Conservation (phyloP, 2,113 vertebrate genomes). For the Delphinus delphis region DNA sequence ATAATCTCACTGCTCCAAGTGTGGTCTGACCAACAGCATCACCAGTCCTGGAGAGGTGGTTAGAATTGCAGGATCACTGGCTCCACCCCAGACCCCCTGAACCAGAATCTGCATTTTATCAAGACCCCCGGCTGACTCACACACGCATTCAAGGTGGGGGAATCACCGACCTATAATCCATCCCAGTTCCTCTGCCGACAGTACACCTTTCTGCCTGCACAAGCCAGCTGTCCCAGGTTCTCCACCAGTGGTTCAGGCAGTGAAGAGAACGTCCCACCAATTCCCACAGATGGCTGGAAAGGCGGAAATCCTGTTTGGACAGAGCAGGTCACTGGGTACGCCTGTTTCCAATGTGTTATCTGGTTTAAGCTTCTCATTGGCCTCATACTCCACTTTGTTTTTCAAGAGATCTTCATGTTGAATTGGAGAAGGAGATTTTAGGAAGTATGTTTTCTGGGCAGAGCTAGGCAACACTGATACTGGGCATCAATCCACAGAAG, state of each 20-base stretch:
- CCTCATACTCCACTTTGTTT: background rate
- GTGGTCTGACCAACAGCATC: background rate
- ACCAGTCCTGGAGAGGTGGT: background rate
- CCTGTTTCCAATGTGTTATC: background rate
- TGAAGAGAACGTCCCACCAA: background rate
- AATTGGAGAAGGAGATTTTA: background rate
- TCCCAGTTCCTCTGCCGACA: accelerated
- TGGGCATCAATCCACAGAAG: conserved; percentile 33
- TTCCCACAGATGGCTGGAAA: background rate
- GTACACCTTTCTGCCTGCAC: background rate
- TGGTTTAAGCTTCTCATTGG: background rate
- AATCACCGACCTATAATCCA: background rate
- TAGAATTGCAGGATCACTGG: background rate
- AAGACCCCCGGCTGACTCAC: background rate
- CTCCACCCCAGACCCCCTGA: background rate
- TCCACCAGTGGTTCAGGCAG: accelerated
- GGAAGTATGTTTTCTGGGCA: background rate
- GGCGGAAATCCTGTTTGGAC: background rate
- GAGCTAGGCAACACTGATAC: background rate
- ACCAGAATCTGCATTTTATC: background rate
- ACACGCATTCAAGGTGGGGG: background rate
- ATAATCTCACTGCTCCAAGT: background rate
- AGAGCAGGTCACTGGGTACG: background rate
- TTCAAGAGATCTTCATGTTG: background rate
- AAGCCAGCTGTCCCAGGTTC: background rate